Conservation (phyloP, 2,113 vertebrate species). For the Otolemur garnettii region DNA sequence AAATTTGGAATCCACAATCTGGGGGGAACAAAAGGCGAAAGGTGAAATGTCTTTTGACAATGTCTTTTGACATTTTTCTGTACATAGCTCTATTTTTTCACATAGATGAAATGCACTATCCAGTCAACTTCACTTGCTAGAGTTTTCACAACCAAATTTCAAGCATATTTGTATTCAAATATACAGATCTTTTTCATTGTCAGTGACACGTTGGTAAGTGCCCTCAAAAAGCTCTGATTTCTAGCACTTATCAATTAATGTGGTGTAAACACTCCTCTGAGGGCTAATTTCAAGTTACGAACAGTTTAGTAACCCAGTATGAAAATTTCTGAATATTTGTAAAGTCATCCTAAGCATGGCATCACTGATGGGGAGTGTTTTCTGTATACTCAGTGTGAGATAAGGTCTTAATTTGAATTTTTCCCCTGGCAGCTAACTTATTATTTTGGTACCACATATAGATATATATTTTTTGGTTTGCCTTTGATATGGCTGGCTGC, state of each 20-base stretch:
- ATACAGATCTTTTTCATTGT: not conserved
- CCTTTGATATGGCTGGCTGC: not conserved
- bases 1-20: not conserved
- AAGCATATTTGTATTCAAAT: not conserved
- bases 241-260: not conserved
- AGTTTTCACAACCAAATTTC: conserved; percentile 23
- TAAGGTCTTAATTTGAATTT: not conserved
- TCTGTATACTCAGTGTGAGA: not conserved
- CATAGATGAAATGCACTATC: not conserved
- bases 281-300: not conserved
- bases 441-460: not conserved
- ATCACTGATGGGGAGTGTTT: not conserved
- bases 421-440: not conserved
- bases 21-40: not conserved
- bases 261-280: not conserved
- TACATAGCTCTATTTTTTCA: not conserved
- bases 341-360: not conserved
- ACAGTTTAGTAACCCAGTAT: not conserved
- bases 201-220: not conserved
- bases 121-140: not conserved
- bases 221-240: not conserved
- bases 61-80: not conserved
- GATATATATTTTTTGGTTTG: not conserved
- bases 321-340: not conserved
- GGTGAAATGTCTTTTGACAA: not conserved